phyloP scores from a whole-genome alignment of 2,113 vertebrate genomes.

The Antigone vipio region DNA sequence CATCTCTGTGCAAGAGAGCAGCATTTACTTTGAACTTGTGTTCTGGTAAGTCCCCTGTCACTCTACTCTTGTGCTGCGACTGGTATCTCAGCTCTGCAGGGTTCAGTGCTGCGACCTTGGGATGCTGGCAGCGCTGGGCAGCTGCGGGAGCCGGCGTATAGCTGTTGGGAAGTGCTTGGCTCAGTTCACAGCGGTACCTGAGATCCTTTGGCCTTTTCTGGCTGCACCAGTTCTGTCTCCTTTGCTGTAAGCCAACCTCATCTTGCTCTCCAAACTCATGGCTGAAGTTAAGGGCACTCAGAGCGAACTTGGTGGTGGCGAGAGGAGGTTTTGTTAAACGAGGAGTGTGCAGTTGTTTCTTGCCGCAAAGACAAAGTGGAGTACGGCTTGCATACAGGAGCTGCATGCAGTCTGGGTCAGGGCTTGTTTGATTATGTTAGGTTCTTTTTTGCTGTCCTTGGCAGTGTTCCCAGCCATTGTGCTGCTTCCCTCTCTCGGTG shows the following conservation, averaged over 20 bases:
- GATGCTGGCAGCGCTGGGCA: neutral
- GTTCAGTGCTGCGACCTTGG: neutral
- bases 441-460: neutral
- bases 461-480: neutral
- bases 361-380: neutral
- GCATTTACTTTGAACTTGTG: neutral
- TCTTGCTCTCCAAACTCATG: neutral
- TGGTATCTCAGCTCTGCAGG: rapidly evolving
- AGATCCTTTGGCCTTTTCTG: neutral
- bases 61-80: neutral
- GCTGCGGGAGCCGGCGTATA: neutral
- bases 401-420: neutral
- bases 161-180: neutral
- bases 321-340: neutral
- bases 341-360: neutral
- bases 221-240: neutral
- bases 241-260: neutral
- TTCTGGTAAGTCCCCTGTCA: neutral
- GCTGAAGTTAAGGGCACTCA: neutral
- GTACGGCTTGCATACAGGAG: neutral
- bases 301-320: neutral
- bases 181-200: neutral
- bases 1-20: neutral
- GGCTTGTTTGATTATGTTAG: neutral
- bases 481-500: neutral